Percentiles rank a stretch among this genome's conserved stretches.
These are phyloP conservation scores for Pterois miles DNA, from an alignment of 2,797 vertebrate species.

Conservation along the genomic window DNA sequence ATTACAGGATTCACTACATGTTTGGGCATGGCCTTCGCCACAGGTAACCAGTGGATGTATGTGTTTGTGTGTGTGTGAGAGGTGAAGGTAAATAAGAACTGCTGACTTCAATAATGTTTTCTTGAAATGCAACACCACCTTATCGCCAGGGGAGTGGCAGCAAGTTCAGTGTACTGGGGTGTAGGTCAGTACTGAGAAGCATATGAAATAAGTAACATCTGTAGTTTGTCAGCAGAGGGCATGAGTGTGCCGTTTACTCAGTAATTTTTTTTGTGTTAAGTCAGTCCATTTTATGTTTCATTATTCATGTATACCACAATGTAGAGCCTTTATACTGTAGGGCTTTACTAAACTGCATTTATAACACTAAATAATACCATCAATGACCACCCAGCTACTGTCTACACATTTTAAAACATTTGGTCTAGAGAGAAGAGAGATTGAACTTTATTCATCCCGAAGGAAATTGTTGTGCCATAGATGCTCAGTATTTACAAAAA, in stretches of 20 bases:
- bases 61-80: background rate
- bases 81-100: background rate
- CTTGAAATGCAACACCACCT: background rate
- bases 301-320: background rate
- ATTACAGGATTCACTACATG: slow-evolving; percentile 98
- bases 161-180: background rate
- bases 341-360: background rate
- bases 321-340: background rate
- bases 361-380: background rate
- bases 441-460: too few relatives aligned
- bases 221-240: slow-evolving; percentile 69
- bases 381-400: background rate
- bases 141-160: slow-evolving; percentile 9
- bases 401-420: background rate
- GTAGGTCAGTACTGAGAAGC: slow-evolving; percentile 3
- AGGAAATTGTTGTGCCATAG: too few relatives aligned
- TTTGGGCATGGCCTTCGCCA: slow-evolving; percentile 92
- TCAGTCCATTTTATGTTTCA: background rate
- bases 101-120: slow-evolving; percentile 2
- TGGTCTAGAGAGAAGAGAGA: too few relatives aligned
- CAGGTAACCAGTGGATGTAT: slow-evolving; percentile 78
- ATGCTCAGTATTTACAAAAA: too few relatives aligned
- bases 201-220: background rate
- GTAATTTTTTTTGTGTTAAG: background rate
- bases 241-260: slow-evolving; percentile 12